Evolutionary conservation across 1,140 invertebrate species (phyloP), one percentile per base, ranked within the genome.

Genomic region (Drosophila sturtevanti): DNA sequence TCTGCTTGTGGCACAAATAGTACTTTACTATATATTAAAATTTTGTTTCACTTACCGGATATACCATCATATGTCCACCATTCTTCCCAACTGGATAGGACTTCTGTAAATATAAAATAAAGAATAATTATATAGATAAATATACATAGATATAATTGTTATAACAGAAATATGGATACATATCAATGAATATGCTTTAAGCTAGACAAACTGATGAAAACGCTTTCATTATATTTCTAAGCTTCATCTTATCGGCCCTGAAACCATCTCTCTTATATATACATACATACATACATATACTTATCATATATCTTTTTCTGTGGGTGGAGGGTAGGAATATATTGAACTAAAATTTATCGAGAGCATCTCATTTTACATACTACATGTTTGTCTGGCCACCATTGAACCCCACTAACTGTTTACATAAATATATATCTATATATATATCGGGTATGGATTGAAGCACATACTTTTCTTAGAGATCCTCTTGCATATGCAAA

Each of bases 11-110:
- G 27, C 27, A 1, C 27, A 31, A 31, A 31, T 31, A n/a, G n/a
- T n/a, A n/a, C n/a, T n/a, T n/a, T n/a, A 31, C 27, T 6, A 6
- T 31, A 22, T 24, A 16, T 54, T 24, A 21, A 44, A 35, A 38
- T n/a, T 22, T 31, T 37, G 3, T 31, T 44, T 38, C 80, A 87
- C 93, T 95, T 93, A 97, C 97, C 97, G 92, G 97, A 98, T 89
- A 98, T 97, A 63, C 97, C 97, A 92, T 97, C 96, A 92, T 98
- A 97, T 27, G 96, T 97, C 97, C 96, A 98, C 97, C 97, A 98
- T 93, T 97, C 96, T 91, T 98, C 97, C 97, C 97, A 97, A 89
- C 96, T 97, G 62, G 94, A 95, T 67, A 93, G 92, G 70, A 95
- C 94, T 77, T 93, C 95, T 96, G 93, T 91, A 87, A 74, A 71